Base-by-base conservation (phyloP, 2,797 vertebrate species). In the Bradypus variegatus region DNA sequence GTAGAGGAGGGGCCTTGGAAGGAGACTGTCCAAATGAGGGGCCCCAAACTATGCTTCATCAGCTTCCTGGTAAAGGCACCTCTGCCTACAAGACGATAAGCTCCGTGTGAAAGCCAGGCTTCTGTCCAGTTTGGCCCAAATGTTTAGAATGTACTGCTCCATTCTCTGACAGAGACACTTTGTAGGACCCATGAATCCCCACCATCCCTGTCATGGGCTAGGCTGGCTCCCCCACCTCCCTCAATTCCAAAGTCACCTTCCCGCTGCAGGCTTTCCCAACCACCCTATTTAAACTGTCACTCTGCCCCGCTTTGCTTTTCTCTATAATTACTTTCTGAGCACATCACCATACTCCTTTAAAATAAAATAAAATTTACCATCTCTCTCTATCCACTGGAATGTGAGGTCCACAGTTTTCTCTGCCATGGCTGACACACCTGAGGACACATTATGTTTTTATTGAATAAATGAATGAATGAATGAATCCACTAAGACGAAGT, bases 131-230 rank as follows among this genome's bases (percentile, higher is more conserved):
- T 62, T 58, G 73, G 33, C 79, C 48, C 76, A 45, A 10, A 3
- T 65, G 60, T 16, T 65, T 14, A 41, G 48, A 60, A 73, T 11
- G 38, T 45, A 9, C 70, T 21, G 38, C 19, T 8, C 81, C 50
- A 8, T 18, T 2, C 3, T 31, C 15, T 38, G 60, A 27, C 8
- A 86, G 45, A 75, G 67, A 45, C 8, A 29, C 6, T 4, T 36
- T 27, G 31, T n/a, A 13, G 23, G 72, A 19, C 21, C 15, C 9
- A 12, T 21, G 2, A 33, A 23, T 21, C 14, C 31, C n/a, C 4
- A 0, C 13, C 8, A 0, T 4, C 6, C 23, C 33, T 10, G 10
- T 4, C 58, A 6, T 1, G 13, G 10, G 9, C 16, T 8, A 4
- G 16, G 2, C 31, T 2, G 29, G 7, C 21, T 33, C 45, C 31